Percentiles rank a stretch among this genome's conserved stretches.
These are phyloP conservation scores for Lota lota DNA, from an alignment of 2,113 vertebrate genomes.

Conservation along the genomic window DNA sequence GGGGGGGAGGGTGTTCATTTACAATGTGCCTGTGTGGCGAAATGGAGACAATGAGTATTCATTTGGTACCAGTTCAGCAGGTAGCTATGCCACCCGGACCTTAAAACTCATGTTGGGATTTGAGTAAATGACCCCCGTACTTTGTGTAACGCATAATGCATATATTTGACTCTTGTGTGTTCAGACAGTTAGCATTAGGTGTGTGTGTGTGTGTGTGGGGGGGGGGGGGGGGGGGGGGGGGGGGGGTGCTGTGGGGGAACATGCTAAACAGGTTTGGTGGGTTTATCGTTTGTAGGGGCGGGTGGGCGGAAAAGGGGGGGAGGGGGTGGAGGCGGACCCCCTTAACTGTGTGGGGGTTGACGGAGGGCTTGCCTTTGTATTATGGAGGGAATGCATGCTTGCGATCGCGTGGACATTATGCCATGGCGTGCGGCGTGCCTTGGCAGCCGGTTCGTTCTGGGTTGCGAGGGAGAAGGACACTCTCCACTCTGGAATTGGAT, in stretches of 20 bases:
- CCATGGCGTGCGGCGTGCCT: conserved; percentile 32
- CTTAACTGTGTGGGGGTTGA: background rate
- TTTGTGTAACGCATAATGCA: conserved; percentile 6
- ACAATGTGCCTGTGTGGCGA: background rate
- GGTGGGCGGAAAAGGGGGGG: too few species aligned
- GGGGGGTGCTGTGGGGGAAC: conserved; percentile 22
- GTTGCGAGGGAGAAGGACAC: conserved; percentile 51
- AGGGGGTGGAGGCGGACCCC: background rate
- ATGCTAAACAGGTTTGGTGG: conserved; percentile 39
- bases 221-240: conserved; percentile 21
- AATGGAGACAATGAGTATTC: too few species aligned
- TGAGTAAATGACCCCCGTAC: background rate
- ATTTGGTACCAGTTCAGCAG: too few species aligned
- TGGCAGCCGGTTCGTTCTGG: conserved; percentile 20
- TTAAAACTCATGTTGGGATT: too few species aligned
- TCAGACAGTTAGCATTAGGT: conserved; percentile 4
- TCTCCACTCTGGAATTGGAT: conserved; percentile 57
- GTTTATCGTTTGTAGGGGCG: conserved; percentile 1
- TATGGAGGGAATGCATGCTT: background rate
- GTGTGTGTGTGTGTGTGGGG: conserved; percentile 11
- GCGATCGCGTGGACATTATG: conserved; percentile 4
- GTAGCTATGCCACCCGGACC: too few species aligned
- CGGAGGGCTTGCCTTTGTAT: background rate
- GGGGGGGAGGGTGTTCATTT: background rate
- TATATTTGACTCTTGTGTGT: conserved; percentile 24